Evolutionary conservation across 2,888 invertebrate species (phyloP).

Genomic region (Luperina nickerlii): DNA sequence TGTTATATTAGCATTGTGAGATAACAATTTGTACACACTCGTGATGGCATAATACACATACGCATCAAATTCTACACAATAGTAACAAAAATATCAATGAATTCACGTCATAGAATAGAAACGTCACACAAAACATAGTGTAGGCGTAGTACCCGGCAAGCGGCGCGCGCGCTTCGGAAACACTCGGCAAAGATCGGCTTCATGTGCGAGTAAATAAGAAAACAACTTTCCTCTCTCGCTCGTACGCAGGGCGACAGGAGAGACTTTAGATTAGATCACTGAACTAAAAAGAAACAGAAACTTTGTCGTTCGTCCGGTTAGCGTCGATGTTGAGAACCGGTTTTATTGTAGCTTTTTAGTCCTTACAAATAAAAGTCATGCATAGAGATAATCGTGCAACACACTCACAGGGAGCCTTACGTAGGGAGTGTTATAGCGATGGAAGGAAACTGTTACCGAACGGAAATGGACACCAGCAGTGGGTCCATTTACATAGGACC

Average conservation of each 20-base stretch:
- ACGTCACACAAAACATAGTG: conserved; percentile 73
- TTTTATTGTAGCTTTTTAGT: conserved; percentile 84
- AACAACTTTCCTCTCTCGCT: conserved; percentile 75
- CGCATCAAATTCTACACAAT: conserved; percentile 65
- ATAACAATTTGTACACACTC: conserved; percentile 34
- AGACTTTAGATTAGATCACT: conserved; percentile 84
- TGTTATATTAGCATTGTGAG: conserved; percentile 37
- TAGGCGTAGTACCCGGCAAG: conserved; percentile 72
- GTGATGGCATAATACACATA: conserved; percentile 49
- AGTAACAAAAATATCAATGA: conserved; percentile 82
- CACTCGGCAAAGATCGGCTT: conserved; percentile 76
- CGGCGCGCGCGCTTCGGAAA: conserved; percentile 81
- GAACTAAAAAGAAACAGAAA: conserved; percentile 88
- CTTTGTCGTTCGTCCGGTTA: conserved; percentile 81
- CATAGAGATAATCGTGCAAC: conserved; percentile 84
- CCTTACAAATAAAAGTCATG: conserved; percentile 85
- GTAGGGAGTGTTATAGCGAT: conserved; percentile 74
- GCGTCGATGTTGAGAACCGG: conserved; percentile 81
- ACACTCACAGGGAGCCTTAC: conserved; percentile 76
- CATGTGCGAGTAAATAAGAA: conserved; percentile 69
- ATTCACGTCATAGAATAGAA: conserved; percentile 81
- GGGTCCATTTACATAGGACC: conserved; percentile 74
- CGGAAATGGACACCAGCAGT: conserved; percentile 84
- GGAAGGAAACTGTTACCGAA: conserved; percentile 86
- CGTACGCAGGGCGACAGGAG: conserved; percentile 72